These are phyloP conservation scores for Nomada fabriciana DNA, from an alignment of 2,888 invertebrate species.

Conservation along the genomic window DNA sequence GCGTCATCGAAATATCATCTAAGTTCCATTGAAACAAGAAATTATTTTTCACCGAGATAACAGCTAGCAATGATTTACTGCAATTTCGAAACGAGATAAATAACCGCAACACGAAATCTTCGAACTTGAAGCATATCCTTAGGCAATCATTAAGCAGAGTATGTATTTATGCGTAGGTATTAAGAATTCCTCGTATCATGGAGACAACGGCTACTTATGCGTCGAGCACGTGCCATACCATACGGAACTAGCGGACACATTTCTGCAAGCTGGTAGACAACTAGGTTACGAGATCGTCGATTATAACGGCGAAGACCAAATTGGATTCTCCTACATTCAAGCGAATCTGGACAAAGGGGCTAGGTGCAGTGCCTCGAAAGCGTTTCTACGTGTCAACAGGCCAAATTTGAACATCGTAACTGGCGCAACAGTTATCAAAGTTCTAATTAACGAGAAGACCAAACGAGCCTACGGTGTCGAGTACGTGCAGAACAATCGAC, in stretches of 20 bases:
- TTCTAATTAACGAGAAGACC: slow-evolving; percentile 77
- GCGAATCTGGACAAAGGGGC: slow-evolving; percentile 85
- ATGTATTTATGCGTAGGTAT: slow-evolving; percentile 81
- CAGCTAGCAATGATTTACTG: too few relatives aligned
- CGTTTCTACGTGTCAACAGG: slow-evolving; percentile 85
- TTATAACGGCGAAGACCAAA: slow-evolving; percentile 85
- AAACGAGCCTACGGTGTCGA: slow-evolving; percentile 78
- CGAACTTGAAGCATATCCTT: too few relatives aligned
- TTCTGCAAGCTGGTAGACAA: slow-evolving; percentile 80
- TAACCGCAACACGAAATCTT: too few relatives aligned
- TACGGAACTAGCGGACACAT: slow-evolving; percentile 80
- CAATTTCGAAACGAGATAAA: too few relatives aligned
- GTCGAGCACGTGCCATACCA: slow-evolving; percentile 83
- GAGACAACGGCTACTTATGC: slow-evolving; percentile 80
- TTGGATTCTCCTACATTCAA: slow-evolving; percentile 86
- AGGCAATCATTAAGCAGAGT: not conserved
- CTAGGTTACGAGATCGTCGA: slow-evolving; percentile 83
- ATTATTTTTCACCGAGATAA: too few relatives aligned
- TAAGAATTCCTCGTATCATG: slow-evolving; percentile 85
- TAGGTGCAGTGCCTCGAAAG: slow-evolving; percentile 85
- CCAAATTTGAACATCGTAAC: slow-evolving; percentile 80
- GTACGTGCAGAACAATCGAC: slow-evolving; percentile 86
- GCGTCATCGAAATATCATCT: too few relatives aligned
- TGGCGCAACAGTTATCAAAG: slow-evolving; percentile 76
- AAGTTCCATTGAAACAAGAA: too few relatives aligned